Evolutionary conservation across 2,797 vertebrate species (phyloP).

Genomic region (Oreochromis grahami): DNA sequence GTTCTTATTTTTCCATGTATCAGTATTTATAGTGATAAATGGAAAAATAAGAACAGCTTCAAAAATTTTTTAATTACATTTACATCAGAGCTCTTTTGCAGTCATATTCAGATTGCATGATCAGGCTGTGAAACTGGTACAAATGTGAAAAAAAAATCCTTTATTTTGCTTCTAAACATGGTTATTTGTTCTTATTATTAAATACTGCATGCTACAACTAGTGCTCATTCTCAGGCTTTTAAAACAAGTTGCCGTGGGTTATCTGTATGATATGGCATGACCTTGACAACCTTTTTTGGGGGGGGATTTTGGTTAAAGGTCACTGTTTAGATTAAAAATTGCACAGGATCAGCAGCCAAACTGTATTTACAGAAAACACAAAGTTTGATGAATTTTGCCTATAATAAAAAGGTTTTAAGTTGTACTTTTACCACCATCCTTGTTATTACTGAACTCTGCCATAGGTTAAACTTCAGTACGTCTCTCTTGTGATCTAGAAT

Average conservation of each 20-base stretch:
- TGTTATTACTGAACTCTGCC: background rate
- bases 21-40: too few relatives aligned
- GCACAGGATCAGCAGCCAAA: background rate
- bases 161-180: background rate
- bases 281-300: background rate
- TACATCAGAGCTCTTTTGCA: background rate
- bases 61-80: background rate
- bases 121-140: background rate
- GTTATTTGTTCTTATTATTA: background rate
- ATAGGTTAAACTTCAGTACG: background rate
- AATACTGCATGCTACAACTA: background rate
- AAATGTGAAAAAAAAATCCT: background rate
- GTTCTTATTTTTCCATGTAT: background rate
- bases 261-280: background rate
- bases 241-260: background rate
- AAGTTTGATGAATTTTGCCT: background rate
- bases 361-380: background rate
- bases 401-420: background rate
- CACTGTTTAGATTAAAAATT: background rate
- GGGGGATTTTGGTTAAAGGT: background rate
- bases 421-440: background rate
- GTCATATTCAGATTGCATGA: background rate
- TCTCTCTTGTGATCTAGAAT: background rate
- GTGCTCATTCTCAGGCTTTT: accelerated
- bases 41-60: too few relatives aligned